A percentile compares a stretch with the other conserved stretches of the same genome.
Conservation (phyloP, 1,140 invertebrate genomes). For the Cydia pomonella region DNA sequence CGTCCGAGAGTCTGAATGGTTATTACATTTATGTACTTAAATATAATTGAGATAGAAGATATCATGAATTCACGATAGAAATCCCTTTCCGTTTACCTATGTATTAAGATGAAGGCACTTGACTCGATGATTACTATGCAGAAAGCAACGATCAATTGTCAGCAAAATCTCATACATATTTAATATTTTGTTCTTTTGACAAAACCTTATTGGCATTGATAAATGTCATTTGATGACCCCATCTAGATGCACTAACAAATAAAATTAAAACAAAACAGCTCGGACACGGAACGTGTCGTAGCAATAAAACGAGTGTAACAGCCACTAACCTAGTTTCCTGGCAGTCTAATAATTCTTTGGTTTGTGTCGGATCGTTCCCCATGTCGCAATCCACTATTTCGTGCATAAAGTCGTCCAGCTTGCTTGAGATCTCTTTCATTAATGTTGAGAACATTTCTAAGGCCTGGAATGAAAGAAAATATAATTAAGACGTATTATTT, state of each 20-base stretch:
- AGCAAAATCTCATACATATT: no score
- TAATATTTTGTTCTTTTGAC: no score
- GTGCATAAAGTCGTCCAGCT: conserved; percentile 91
- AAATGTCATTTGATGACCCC: background rate
- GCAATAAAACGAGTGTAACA: conserved; percentile 11
- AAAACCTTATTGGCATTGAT: no score
- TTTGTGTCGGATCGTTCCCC: conserved; percentile 80
- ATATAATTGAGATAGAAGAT: no score
- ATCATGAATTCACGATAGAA: no score
- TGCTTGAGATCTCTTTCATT: conserved; percentile 92
- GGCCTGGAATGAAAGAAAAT: conserved; percentile 84
- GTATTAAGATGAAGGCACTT: no score
- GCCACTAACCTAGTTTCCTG: conserved; percentile 74
- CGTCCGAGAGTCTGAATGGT: background rate
- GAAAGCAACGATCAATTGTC: no score
- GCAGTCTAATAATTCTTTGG: conserved; percentile 80
- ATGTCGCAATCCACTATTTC: conserved; percentile 86
- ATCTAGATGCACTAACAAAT: conserved; percentile 14
- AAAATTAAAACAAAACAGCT: conserved; percentile 6
- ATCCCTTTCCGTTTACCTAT: no score
- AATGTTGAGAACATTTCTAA: conserved; percentile 96
- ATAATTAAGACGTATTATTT: conserved; percentile 12
- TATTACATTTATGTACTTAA: background rate
- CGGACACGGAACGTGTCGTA: conserved; percentile 19
- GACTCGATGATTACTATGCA: no score